Evolutionary conservation across 1,140 invertebrate genomes (phyloP).

Genomic region (Neomicropteryx cornuta): DNA sequence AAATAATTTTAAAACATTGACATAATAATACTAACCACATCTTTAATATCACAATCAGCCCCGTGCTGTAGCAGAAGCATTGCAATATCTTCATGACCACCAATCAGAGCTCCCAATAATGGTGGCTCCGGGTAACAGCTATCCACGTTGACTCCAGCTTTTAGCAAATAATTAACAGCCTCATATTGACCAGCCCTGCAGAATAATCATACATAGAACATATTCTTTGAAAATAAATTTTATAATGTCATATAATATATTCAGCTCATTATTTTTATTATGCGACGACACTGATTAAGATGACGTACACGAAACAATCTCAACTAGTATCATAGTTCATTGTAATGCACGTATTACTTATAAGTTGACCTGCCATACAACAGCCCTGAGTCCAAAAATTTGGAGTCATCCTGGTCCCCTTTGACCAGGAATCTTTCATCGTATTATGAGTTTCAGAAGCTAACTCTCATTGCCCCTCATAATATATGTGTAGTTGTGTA

Average conservation of each 20-base stretch:
- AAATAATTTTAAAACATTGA: conserved; percentile 3
- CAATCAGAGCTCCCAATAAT: conserved; percentile 49
- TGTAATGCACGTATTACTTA: too few species aligned
- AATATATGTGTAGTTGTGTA: too few species aligned
- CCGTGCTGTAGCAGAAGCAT: conserved; percentile 55
- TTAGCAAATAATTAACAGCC: conserved; percentile 36
- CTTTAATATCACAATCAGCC: conserved; percentile 56
- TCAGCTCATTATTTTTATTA: neutral
- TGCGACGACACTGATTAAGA: conserved; percentile 1
- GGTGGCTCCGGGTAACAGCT: conserved; percentile 38
- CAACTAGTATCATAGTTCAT: too few species aligned
- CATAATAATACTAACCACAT: conserved; percentile 40
- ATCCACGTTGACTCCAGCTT: conserved; percentile 49
- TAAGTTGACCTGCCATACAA: too few species aligned
- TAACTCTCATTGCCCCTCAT: too few species aligned
- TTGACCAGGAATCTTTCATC: too few species aligned
- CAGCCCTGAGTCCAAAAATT: too few species aligned
- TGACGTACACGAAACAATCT: too few species aligned
- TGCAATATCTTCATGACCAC: conserved; percentile 47
- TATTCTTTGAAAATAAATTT: neutral
- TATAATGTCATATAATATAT: neutral
- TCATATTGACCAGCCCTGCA: conserved; percentile 13
- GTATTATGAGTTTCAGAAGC: too few species aligned
- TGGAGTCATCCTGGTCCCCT: too few species aligned
- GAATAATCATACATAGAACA: neutral